Conservation (phyloP, 2,888 invertebrate species). For the Pterostichus niger region DNA sequence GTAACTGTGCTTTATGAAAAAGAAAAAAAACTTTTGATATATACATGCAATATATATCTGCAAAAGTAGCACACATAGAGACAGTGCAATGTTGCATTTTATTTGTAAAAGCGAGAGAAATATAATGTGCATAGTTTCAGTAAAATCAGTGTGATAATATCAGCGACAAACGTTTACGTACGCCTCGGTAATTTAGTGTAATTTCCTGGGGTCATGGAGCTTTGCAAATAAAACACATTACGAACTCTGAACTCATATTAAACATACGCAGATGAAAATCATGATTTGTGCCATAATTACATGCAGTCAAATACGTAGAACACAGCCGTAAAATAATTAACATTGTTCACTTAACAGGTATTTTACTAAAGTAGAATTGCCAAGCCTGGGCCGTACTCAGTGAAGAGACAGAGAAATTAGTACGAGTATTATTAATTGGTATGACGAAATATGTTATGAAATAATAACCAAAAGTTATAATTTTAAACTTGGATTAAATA, state of each 20-base stretch:
- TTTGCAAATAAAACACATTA: slow-evolving; percentile 41
- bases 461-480: too few species aligned
- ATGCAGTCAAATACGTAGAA: slow-evolving; percentile 30
- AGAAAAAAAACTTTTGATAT: too few species aligned
- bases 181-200: slow-evolving; percentile 29
- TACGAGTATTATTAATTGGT: too few species aligned
- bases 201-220: slow-evolving; percentile 42
- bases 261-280: slow-evolving; percentile 44
- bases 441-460: too few species aligned
- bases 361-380: background rate
- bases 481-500: too few species aligned
- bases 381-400: too few species aligned
- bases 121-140: slow-evolving; percentile 25
- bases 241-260: slow-evolving; percentile 39
- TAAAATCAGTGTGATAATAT: slow-evolving; percentile 15
- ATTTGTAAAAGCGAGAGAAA: background rate
- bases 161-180: slow-evolving; percentile 29
- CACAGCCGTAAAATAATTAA: slow-evolving; percentile 5
- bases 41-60: too few species aligned
- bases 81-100: too few species aligned
- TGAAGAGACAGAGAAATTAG: too few species aligned
- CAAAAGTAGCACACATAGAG: too few species aligned
- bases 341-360: slow-evolving; percentile 41
- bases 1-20: too few species aligned
- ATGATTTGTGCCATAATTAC: slow-evolving; percentile 37